Evolutionary conservation across 2,113 vertebrate species (phyloP).

Genomic region (Apteryx mantelli): DNA sequence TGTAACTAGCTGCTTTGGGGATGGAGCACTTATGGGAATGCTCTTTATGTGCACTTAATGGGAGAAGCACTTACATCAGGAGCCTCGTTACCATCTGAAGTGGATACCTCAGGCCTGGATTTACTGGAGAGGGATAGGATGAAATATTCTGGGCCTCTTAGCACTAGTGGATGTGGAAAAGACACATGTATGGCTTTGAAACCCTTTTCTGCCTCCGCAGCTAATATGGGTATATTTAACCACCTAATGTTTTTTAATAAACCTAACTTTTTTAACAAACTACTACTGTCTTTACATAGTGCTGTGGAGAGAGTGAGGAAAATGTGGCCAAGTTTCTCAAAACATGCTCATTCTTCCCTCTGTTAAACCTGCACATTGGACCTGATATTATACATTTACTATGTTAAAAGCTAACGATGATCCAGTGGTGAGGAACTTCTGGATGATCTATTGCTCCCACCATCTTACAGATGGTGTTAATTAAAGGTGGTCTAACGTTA

Average conservation of each 20-base stretch:
- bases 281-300: not conserved
- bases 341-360: not conserved
- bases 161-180: not conserved
- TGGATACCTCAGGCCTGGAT: not conserved
- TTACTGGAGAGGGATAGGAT: not conserved
- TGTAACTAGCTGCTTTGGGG: not conserved
- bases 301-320: not conserved
- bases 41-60: not conserved
- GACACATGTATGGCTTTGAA: not conserved
- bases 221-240: not conserved
- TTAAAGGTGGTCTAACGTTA: not conserved
- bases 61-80: not conserved
- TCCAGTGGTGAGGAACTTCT: not conserved
- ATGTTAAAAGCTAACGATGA: not conserved
- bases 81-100: not conserved
- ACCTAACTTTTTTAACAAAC: not conserved
- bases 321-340: not conserved
- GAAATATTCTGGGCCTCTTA: not conserved
- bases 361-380: not conserved
- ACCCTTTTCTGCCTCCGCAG: not conserved
- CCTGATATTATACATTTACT: not conserved
- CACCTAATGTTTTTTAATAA: not conserved
- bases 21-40: accelerated
- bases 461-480: not conserved
- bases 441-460: not conserved